A percentile compares a stretch with the other conserved stretches of the same genome.
These are phyloP conservation scores for Orthosia cruda DNA, from an alignment of 2,888 invertebrate genomes.

Conservation along the genomic window DNA sequence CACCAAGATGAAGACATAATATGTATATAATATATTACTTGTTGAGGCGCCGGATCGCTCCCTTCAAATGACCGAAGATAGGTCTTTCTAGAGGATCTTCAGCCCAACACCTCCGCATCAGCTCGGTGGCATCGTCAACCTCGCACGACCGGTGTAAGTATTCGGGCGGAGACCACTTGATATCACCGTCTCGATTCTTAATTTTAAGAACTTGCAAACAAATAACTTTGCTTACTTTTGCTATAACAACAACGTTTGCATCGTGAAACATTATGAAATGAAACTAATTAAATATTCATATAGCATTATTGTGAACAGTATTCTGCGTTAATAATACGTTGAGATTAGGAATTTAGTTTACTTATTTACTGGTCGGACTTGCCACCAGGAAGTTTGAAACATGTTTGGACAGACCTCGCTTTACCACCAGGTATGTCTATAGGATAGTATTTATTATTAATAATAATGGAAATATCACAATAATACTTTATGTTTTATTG, in stretches of 20 bases:
- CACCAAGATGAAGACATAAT: constrained; percentile 69
- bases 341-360: background rate
- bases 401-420: too few relatives aligned
- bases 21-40: constrained; percentile 93
- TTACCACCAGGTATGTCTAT: too few relatives aligned
- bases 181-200: constrained; percentile 93
- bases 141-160: constrained; percentile 92
- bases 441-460: too few relatives aligned
- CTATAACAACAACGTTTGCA: background rate
- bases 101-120: constrained; percentile 98
- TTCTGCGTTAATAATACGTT: too few relatives aligned
- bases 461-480: too few relatives aligned
- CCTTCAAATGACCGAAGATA: constrained; percentile 97
- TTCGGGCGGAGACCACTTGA: constrained; percentile 94
- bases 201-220: background rate
- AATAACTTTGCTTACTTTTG: background rate
- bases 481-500: too few relatives aligned
- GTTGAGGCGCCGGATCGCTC: constrained; percentile 97
- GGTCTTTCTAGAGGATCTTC: constrained; percentile 98
- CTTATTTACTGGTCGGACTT: background rate
- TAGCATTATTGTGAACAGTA: too few relatives aligned
- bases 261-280: background rate
- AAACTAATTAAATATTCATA: too few relatives aligned
- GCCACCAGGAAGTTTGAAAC: background rate
- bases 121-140: constrained; percentile 95